Evolutionary conservation across 2,888 invertebrate species (phyloP).

Genomic region (Ectobius pallidus): DNA sequence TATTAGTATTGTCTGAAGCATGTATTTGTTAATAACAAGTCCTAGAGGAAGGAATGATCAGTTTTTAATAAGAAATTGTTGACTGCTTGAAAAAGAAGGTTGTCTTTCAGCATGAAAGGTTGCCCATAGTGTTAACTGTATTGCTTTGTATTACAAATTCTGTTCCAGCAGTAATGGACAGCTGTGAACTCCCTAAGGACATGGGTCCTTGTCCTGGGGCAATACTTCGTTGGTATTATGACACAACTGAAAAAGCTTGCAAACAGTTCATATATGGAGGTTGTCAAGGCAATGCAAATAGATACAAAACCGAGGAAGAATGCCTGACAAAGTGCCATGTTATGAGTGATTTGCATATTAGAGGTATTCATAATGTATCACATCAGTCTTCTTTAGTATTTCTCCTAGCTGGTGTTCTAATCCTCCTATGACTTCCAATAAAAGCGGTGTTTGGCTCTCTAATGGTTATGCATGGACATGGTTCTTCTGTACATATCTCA

Average conservation of each 20-base stretch:
- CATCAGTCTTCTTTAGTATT: background rate
- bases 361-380: conserved; percentile 38
- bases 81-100: no score
- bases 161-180: conserved; percentile 43
- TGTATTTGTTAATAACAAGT: no score
- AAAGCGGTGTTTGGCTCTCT: no score
- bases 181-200: conserved; percentile 53
- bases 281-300: conserved; percentile 58
- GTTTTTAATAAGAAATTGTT: no score
- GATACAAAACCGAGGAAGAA: conserved; percentile 53
- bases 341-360: conserved; percentile 16
- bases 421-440: no score
- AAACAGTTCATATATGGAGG: conserved; percentile 60
- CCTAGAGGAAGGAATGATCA: no score
- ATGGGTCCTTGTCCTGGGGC: conserved; percentile 56
- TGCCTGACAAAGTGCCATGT: conserved; percentile 53
- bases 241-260: conserved; percentile 55
- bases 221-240: conserved; percentile 59
- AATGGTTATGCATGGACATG: no score
- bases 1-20: no score
- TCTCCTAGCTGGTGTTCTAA: background rate
- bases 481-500: background rate
- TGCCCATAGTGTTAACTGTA: no score
- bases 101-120: no score
- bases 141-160: conserved; percentile 16